Evolutionary conservation across 2,797 vertebrate species (phyloP).

Genomic region (Typhlichthys subterraneus): DNA sequence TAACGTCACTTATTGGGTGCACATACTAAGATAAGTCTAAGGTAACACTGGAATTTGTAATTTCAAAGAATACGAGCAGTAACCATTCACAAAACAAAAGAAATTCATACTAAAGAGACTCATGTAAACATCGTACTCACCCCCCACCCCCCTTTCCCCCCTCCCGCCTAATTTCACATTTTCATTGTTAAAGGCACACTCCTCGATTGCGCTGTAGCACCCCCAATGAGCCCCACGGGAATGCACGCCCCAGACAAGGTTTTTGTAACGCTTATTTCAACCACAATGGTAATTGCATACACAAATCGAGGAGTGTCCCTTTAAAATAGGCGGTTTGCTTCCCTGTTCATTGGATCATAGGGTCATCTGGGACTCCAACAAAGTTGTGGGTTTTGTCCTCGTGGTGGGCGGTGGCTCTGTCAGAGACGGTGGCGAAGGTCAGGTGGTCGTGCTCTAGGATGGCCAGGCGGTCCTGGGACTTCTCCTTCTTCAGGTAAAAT

Average conservation of each 20-base stretch:
- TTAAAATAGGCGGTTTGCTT: neutral
- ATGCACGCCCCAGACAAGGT: too few species aligned
- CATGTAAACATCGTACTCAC: neutral
- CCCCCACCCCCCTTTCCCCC: neutral
- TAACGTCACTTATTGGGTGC: too few species aligned
- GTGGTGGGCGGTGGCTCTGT: slow-evolving; percentile 66
- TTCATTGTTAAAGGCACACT: neutral
- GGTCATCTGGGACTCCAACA: slow-evolving; percentile 67
- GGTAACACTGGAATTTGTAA: too few species aligned
- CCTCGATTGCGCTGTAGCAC: too few species aligned
- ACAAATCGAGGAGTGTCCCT: too few species aligned
- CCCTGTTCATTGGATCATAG: slow-evolving; percentile 70
- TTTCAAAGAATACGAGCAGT: neutral
- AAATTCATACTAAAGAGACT: neutral
- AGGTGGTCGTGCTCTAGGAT: slow-evolving; percentile 94
- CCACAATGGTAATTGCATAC: too few species aligned
- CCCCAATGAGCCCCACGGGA: too few species aligned
- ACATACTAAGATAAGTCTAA: too few species aligned
- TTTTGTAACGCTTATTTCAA: too few species aligned
- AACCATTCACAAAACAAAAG: neutral
- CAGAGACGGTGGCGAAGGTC: slow-evolving; percentile 87
- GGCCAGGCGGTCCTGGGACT: slow-evolving; percentile 85
- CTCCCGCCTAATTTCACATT: neutral
- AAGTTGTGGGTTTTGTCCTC: slow-evolving; percentile 87
- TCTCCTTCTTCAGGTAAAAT: slow-evolving; percentile 96